These are phyloP conservation scores for Vimba vimba DNA, from an alignment of 2,113 vertebrate species.

Conservation along the genomic window DNA sequence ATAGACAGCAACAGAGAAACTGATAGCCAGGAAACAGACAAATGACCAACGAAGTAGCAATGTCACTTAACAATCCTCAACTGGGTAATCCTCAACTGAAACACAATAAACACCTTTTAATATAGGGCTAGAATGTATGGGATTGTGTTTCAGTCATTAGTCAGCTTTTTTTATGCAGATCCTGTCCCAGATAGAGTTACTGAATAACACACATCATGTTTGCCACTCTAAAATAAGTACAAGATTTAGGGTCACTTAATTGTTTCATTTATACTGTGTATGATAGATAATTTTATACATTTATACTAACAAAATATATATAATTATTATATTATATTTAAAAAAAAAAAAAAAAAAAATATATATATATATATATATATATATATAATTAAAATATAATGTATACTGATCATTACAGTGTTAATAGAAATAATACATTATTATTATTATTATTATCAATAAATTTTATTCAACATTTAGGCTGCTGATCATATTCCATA, in stretches of 20 bases:
- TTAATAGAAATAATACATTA: background rate
- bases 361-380: too few species aligned
- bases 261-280: background rate
- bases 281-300: background rate
- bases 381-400: too few species aligned
- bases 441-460: background rate
- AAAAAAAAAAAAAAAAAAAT: too few species aligned
- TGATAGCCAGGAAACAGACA: too few species aligned
- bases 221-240: background rate
- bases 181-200: background rate
- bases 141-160: conserved; percentile 4
- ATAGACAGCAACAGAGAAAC: too few species aligned
- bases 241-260: background rate
- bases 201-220: background rate
- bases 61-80: background rate
- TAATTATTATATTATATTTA: too few species aligned
- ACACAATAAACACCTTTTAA: background rate
- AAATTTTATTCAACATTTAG: too few species aligned
- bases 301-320: background rate
- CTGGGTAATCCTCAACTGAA: background rate
- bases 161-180: background rate
- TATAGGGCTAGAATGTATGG: background rate
- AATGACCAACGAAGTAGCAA: too few species aligned
- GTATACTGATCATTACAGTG: too few species aligned
- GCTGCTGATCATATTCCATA: too few species aligned